Conservation (phyloP, 2,888 invertebrate species). For the Cataglyphis albicans region DNA sequence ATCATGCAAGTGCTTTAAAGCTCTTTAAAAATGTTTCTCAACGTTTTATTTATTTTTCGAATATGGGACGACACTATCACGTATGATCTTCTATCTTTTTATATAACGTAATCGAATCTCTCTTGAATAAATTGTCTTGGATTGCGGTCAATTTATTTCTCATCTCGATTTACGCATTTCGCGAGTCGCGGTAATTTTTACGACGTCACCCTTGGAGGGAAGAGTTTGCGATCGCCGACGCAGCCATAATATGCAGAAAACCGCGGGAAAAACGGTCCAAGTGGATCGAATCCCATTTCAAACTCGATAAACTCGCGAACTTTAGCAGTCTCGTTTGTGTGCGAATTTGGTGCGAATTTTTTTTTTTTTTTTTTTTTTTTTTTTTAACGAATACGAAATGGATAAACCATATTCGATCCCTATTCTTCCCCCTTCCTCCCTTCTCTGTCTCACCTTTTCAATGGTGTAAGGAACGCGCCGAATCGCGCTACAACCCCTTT, state of each 20-base stretch:
- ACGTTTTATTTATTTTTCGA: constrained; percentile 9
- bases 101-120: constrained; percentile 8
- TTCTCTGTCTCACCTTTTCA: not conserved
- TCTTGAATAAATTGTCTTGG: constrained; percentile 16
- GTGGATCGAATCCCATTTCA: constrained; percentile 37
- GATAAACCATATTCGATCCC: constrained; percentile 67
- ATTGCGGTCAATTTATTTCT: not conserved
- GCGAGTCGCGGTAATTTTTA: constrained; percentile 35
- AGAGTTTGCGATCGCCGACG: constrained; percentile 42
- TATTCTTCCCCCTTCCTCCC: not conserved
- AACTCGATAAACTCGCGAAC: constrained; percentile 63
- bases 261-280: not conserved
- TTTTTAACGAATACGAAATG: constrained; percentile 65
- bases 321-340: constrained; percentile 38
- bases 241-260: constrained; percentile 50
- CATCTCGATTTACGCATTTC: not conserved
- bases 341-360: constrained; percentile 29
- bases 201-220: constrained; percentile 26
- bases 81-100: not conserved
- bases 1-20: constrained; percentile 24
- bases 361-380: not conserved
- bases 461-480: constrained; percentile 63
- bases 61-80: not conserved
- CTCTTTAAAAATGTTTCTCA: constrained; percentile 21
- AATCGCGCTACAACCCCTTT: constrained; percentile 63